Evolutionary conservation across 2,888 invertebrate species (phyloP), one percentile per base, ranked within the genome.

Genomic region (Rhopalosiphum nymphaeae): DNA sequence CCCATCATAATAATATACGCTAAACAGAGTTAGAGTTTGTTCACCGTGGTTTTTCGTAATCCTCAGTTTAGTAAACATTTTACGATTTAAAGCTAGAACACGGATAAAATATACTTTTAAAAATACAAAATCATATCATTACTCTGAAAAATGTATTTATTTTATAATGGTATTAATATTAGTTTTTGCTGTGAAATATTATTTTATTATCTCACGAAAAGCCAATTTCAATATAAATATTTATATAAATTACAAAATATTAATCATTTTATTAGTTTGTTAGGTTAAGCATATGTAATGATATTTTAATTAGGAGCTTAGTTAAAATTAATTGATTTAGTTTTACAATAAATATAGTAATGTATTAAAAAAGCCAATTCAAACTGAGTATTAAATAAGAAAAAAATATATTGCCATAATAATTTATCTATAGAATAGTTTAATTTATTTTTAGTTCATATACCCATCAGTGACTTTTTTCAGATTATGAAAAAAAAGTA

Each of bases 21-120:
- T 36, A 16, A 91, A 84, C 26, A 53, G 42, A 42, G 49, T 53
- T 42, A 42, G 25, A 16, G 78, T 90, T 53, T 84, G 29, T 91
- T 49, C 42, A 29, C 36, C 84, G 84, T 36, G 26, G 26, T 42
- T 91, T 78, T 78, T 29, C 26, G 29, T 91, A 36, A 91, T 84
- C 91, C 91, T 53, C 26, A 29, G 91, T 78, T 84, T 53, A 91
- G 36, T 91, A 53, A 91, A 91, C 42, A 53, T 84, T 84, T 84
- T 53, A 91, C 42, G 84, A 84, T 36, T 26, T 10, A 91, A 91
- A 78, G 46, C 25, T n/a, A 49, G 25, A 78, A 29, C 91, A 78
- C n/a, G 25, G 44, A 42, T 89, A 89, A 89, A 57, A 89, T 42
- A 57, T 57, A 13, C 5, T 89, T 89, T 29, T 11, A 44, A 44